Evolutionary conservation across 1,140 invertebrate genomes (phyloP).

Genomic region (Lepidurus apus): DNA sequence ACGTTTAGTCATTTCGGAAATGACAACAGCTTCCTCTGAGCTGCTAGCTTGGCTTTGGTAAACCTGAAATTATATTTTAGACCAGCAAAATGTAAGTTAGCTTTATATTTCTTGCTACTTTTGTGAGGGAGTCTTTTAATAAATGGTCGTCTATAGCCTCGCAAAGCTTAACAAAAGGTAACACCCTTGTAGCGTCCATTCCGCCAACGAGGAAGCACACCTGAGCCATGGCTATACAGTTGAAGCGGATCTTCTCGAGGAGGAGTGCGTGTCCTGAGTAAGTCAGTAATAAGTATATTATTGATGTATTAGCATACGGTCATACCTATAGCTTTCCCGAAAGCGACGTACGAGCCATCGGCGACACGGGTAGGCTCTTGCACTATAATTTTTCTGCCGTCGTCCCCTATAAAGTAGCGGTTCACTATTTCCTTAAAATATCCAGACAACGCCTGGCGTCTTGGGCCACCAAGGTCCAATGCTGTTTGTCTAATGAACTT

Average conservation of each 20-base stretch:
- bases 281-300: background rate
- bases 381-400: background rate
- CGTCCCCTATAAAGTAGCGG: background rate
- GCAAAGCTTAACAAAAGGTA: background rate
- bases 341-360: background rate
- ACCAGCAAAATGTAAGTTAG: background rate
- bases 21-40: background rate
- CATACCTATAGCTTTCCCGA: background rate
- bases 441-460: background rate
- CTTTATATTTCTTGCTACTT: background rate
- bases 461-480: background rate
- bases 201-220: background rate
- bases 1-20: slow-evolving; percentile 6
- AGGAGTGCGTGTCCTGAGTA: background rate
- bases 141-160: background rate
- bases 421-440: background rate
- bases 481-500: background rate
- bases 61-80: background rate
- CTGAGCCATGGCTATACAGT: background rate
- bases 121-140: background rate
- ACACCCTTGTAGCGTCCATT: background rate
- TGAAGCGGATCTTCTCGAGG: background rate
- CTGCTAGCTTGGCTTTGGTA: background rate
- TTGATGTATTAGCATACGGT: background rate
- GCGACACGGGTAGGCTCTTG: background rate